phyloP scores from a whole-genome alignment of 2,797 vertebrate genomes.

The Enteromius argenteus region DNA sequence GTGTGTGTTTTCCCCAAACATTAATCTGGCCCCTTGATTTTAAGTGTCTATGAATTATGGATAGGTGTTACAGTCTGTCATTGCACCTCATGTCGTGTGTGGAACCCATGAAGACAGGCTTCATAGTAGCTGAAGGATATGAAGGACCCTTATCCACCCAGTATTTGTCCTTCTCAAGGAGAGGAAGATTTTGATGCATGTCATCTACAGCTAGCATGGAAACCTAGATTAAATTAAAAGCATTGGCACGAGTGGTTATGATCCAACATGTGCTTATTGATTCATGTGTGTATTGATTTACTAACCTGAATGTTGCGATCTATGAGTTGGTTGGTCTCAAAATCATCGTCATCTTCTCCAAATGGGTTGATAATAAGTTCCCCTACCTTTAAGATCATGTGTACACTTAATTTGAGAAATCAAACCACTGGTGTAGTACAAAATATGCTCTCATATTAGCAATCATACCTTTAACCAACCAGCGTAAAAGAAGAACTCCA shows the following conservation, averaged over 20 bases:
- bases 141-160: slow-evolving; percentile 80
- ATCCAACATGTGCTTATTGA: not conserved
- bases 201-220: slow-evolving; percentile 90
- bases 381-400: slow-evolving; percentile 78
- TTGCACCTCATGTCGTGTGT: slow-evolving; percentile 88
- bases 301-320: slow-evolving; percentile 89
- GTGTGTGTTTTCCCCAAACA: not conserved
- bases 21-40: not conserved
- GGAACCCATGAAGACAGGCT: slow-evolving; percentile 86
- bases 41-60: not conserved
- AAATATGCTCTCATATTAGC: not conserved
- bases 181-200: slow-evolving; percentile 88
- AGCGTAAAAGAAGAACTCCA: slow-evolving; percentile 93
- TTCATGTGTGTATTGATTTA: not conserved
- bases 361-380: slow-evolving; percentile 93
- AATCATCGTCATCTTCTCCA: slow-evolving; percentile 91
- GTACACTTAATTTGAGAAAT: not conserved
- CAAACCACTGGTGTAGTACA: too few relatives aligned
- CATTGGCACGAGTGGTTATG: not conserved
- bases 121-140: slow-evolving; percentile 78
- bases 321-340: slow-evolving; percentile 93
- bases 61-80: not conserved
- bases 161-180: slow-evolving; percentile 82
- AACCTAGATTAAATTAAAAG: slow-evolving; percentile 73
- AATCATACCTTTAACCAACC: slow-evolving; percentile 90